phyloP scores from a whole-genome alignment of 2,888 invertebrate species.

The Germaria angustata region DNA sequence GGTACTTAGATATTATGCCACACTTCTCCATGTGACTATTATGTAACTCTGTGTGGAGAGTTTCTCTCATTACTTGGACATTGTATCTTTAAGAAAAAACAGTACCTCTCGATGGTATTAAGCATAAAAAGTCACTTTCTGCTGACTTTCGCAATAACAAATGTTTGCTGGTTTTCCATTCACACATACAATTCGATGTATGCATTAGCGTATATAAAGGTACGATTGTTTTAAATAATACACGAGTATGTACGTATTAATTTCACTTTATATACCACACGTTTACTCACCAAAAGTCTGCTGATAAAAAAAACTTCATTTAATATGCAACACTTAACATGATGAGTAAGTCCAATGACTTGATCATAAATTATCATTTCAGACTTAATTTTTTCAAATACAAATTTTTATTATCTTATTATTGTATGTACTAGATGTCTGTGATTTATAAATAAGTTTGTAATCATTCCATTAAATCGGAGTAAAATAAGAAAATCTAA shows the following conservation, averaged over 20 bases:
- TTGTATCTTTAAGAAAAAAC: no score
- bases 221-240: no score
- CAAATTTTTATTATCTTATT: neutral
- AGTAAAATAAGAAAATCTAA: neutral
- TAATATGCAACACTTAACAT: conserved; percentile 53
- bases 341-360: conserved; percentile 52
- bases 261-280: conserved; percentile 3
- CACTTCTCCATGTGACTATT: no score
- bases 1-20: no score
- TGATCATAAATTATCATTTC: conserved; percentile 52
- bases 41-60: no score
- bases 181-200: no score
- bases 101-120: no score
- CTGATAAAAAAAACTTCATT: conserved; percentile 36
- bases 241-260: no score
- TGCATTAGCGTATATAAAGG: no score
- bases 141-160: no score
- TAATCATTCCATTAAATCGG: neutral
- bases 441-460: neutral
- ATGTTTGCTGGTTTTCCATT: neutral
- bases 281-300: conserved; percentile 19
- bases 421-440: neutral
- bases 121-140: no score
- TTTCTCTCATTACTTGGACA: no score
- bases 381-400: conserved; percentile 32